These are phyloP conservation scores for Potamilus streckersoni DNA, from an alignment of 1,140 invertebrate genomes.

Conservation along the genomic window DNA sequence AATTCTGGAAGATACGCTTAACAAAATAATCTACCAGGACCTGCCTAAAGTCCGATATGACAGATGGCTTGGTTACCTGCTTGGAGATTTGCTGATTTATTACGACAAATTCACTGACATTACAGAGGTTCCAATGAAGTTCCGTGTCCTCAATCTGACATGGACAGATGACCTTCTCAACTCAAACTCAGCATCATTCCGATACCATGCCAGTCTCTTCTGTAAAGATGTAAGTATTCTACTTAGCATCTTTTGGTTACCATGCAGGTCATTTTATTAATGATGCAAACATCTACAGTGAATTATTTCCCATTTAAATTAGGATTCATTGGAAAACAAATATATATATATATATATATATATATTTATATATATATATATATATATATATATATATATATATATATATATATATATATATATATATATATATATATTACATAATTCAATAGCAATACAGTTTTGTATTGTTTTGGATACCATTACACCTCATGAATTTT, in stretches of 20 bases:
- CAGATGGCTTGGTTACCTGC: conserved; percentile 22
- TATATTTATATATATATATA: too few relatives aligned
- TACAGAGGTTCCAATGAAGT: conserved; percentile 26
- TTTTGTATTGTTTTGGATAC: too few relatives aligned
- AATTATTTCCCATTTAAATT: too few relatives aligned
- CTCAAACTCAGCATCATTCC: conserved; percentile 10
- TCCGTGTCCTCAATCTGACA: conserved; percentile 28
- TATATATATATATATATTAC: too few relatives aligned
- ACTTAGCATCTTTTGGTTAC: background rate
- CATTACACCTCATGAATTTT: too few relatives aligned
- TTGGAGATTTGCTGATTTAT: conserved; percentile 24
- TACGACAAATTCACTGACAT: conserved; percentile 28
- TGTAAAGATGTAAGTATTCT: conserved; percentile 23
- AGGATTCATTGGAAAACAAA: too few relatives aligned
- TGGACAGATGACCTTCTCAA: conserved; percentile 14
- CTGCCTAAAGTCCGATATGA: conserved; percentile 23
- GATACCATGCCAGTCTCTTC: conserved; percentile 27
- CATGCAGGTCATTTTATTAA: too few relatives aligned
- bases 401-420: too few relatives aligned
- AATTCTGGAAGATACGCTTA: conserved; percentile 8
- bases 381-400: too few relatives aligned
- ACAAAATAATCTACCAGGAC: conserved; percentile 22
- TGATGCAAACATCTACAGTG: too few relatives aligned
- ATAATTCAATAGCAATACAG: too few relatives aligned
- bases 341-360: too few relatives aligned